These are phyloP conservation scores for Danio kyathit DNA, from an alignment of 2,797 vertebrate genomes.

Conservation along the genomic window DNA sequence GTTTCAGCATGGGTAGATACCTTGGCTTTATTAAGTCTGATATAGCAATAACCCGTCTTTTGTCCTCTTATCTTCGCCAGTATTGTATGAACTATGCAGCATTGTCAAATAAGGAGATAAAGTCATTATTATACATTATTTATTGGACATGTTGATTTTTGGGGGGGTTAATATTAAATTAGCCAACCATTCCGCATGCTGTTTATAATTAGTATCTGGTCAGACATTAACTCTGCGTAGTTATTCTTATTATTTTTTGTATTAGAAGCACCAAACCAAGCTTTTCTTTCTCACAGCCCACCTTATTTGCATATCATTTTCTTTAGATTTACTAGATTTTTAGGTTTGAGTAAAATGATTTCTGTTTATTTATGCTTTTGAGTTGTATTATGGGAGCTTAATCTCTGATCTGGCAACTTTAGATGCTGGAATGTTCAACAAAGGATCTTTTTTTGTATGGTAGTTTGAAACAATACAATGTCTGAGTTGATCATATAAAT, in stretches of 20 bases:
- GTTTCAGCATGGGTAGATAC: slow-evolving; percentile 65
- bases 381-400: too few relatives aligned
- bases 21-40: slow-evolving; percentile 74
- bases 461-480: too few relatives aligned
- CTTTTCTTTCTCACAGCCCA: slow-evolving; percentile 5
- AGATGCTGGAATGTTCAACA: too few relatives aligned
- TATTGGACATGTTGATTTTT: slow-evolving; percentile 4
- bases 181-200: slow-evolving; percentile 7
- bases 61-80: slow-evolving; percentile 73
- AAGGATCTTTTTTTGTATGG: too few relatives aligned
- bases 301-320: not conserved
- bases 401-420: too few relatives aligned
- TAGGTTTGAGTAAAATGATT: too few relatives aligned
- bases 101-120: slow-evolving; percentile 72
- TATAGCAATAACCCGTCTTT: slow-evolving; percentile 70
- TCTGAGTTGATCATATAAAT: too few relatives aligned
- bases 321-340: too few relatives aligned
- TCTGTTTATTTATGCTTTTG: too few relatives aligned
- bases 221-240: slow-evolving; percentile 6
- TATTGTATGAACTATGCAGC: slow-evolving; percentile 80
- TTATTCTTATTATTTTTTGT: slow-evolving; percentile 34
- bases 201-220: slow-evolving; percentile 11
- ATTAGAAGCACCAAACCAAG: not conserved
- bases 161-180: not conserved
- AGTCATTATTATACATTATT: slow-evolving; percentile 64